Conservation (phyloP, 2,888 invertebrate genomes). For the Philereme vetulata region DNA sequence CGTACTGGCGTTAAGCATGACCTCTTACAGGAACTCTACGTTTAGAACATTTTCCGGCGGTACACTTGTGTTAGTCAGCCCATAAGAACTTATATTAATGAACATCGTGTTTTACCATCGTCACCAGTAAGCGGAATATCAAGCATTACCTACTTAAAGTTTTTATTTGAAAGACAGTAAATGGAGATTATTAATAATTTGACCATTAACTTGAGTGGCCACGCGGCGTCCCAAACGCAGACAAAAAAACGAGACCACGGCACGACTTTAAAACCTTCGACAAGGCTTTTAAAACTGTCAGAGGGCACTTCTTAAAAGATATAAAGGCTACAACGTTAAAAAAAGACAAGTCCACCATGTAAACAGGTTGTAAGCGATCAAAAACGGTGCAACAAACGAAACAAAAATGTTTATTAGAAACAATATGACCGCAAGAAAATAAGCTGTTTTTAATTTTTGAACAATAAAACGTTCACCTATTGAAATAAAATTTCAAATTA, state of each 20-base stretch:
- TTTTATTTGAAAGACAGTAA: constrained; percentile 32
- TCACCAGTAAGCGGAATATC: too few species aligned
- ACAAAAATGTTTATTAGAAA: constrained; percentile 45
- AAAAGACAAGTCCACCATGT: constrained; percentile 68
- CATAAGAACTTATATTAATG: too few species aligned
- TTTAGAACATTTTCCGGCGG: too few species aligned
- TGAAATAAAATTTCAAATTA: constrained; percentile 36
- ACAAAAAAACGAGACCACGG: constrained; percentile 49
- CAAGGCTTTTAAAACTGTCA: constrained; percentile 70
- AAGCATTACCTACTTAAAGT: background rate
- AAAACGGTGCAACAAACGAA: constrained; percentile 49
- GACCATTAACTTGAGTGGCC: constrained; percentile 57
- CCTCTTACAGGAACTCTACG: too few species aligned
- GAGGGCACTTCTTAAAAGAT: constrained; percentile 70
- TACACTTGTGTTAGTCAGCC: too few species aligned
- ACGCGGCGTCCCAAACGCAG: constrained; percentile 44
- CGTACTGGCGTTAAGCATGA: too few species aligned
- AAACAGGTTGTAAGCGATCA: constrained; percentile 77
- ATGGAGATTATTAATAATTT: constrained; percentile 63
- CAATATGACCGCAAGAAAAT: constrained; percentile 20
- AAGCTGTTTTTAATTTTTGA: constrained; percentile 9
- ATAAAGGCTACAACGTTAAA: constrained; percentile 65
- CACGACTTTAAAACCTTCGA: constrained; percentile 41
- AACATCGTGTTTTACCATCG: too few species aligned
- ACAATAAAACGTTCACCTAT: constrained; percentile 5